Evolutionary conservation across 1,140 invertebrate species (phyloP), one percentile per base, ranked within the genome.

Genomic region (Meteorus sp.): DNA sequence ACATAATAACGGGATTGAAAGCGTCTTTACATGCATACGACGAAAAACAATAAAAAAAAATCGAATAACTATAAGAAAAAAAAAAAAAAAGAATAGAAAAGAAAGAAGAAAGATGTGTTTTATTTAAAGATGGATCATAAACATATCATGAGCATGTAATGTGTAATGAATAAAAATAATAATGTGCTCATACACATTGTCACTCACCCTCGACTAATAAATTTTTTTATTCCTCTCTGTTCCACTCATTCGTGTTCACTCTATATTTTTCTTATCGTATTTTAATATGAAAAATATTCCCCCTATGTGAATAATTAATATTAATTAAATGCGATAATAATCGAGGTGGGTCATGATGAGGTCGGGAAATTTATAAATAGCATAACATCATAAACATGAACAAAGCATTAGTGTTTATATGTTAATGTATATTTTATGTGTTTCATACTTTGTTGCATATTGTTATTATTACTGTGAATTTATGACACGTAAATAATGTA

Each of bases 401-500:
- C 6, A 20, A 6, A 9, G 23, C 11, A 20, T 13, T 11, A 45
- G 22, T 45, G 7, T 5, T 11, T 15, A 25, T 45, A n/a, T n/a
- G 17, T 19, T 23, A 47, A 47, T 47, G n/a, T 6, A 20, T 19
- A 22, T 47, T 5, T 23, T 47, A 47, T 47, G 11, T n/a, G 19
- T 47, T 11, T 19, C 23, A 23, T 8, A 8, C 23, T 8, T 13
- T 19, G 44, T 47, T 27, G 8, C 11, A 11, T 44, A 23, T 0
- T 22, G 8, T 23, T 23, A 47, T 47, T 47, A 27, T 47, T 47
- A 22, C 23, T 23, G 23, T 47, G 6, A 27, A 19, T 23, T 6
- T 11, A 47, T 8, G 44, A 41, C 43, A 41, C 33, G 41, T 58
- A 50, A 58, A 58, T 50, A 45, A 50, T 50, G 43, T 23, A 22